Conservation (phyloP, 2,113 vertebrate genomes). For the Proteles cristata region DNA sequence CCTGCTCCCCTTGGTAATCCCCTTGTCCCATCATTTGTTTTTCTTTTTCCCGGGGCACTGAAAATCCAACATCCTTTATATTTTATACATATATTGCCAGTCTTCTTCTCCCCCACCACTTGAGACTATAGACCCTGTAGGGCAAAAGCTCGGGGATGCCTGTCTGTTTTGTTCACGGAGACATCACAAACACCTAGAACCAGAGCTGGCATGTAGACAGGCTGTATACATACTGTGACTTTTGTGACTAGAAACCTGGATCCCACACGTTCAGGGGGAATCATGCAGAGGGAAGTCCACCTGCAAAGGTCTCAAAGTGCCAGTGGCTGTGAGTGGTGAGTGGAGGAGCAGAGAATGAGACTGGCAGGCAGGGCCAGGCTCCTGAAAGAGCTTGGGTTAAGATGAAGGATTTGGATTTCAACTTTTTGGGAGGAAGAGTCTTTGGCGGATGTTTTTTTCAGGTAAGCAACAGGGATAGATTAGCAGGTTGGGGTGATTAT, state of each 20-base stretch:
- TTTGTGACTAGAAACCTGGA: no score
- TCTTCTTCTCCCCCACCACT: background rate
- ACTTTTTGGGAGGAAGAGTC: background rate
- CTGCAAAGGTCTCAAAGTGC: background rate
- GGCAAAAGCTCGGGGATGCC: background rate
- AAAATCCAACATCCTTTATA: background rate
- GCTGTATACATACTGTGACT: background rate
- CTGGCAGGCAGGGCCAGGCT: background rate
- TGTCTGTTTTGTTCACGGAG: background rate
- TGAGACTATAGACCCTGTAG: background rate
- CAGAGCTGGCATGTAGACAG: background rate
- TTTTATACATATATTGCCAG: background rate
- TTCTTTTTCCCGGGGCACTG: background rate
- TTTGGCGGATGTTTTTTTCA: background rate
- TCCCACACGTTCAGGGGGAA: background rate
- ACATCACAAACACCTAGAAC: fast-evolving
- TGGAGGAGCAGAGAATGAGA: background rate
- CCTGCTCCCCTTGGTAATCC: no score
- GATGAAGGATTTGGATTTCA: background rate
- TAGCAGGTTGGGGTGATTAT: background rate
- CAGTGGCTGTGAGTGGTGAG: background rate
- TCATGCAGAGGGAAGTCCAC: background rate
- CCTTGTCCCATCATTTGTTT: background rate
- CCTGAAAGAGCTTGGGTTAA: background rate
- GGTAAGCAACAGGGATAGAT: background rate